phyloP scores from a whole-genome alignment of 2,797 vertebrate species.

The Mormyrops boulengeri region DNA sequence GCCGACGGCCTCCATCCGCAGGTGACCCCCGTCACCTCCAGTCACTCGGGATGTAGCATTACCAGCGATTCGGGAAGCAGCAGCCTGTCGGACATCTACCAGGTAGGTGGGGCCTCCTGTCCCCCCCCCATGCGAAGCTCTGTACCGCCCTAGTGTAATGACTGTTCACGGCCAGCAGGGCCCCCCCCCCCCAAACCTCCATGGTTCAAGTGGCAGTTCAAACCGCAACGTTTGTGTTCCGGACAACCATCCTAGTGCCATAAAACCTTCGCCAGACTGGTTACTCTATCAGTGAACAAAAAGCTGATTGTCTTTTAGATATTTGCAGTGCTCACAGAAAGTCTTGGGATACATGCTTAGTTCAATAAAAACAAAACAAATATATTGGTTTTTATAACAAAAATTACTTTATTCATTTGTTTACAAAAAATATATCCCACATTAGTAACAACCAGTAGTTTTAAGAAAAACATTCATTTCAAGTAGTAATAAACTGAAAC shows the following conservation, averaged over 20 bases:
- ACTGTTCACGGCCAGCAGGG: neutral
- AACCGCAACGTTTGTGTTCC: neutral
- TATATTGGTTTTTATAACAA: too few relatives aligned
- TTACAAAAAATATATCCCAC: neutral
- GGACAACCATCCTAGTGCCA: neutral
- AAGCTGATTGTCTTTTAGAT: neutral
- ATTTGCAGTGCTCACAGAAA: neutral
- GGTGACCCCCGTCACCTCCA: constrained; percentile 97
- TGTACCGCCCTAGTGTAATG: neutral
- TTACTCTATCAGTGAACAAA: neutral
- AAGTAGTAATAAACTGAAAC: too few relatives aligned
- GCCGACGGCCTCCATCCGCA: constrained; percentile 97
- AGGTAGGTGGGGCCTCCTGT: constrained; percentile 66
- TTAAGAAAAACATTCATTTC: too few relatives aligned
- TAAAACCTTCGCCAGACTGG: neutral
- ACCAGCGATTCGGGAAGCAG: constrained; percentile 99
- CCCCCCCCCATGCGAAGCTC: neutral
- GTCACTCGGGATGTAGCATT: constrained; percentile 99
- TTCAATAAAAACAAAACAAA: neutral
- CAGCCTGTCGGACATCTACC: constrained; percentile 99
- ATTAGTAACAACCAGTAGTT: neutral
- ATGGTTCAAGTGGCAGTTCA: neutral
- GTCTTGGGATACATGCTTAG: neutral
- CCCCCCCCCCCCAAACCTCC: neutral
- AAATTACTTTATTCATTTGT: neutral